These are phyloP conservation scores for Drosophila falleni DNA, from an alignment of 2,888 invertebrate genomes.

Conservation along the genomic window DNA sequence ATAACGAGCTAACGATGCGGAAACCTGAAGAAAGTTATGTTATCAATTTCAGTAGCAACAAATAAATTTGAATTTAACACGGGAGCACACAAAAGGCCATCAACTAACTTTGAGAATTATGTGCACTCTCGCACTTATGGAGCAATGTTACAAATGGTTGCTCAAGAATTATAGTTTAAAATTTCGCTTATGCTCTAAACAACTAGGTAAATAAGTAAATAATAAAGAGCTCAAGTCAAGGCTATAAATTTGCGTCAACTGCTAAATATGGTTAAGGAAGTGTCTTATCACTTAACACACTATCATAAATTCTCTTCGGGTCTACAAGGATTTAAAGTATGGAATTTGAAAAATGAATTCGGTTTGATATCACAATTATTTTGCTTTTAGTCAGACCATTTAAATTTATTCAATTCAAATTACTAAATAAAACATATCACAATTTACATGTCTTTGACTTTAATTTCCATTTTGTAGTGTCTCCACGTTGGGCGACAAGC, in stretches of 20 bases:
- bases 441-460: neutral
- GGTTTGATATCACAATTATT: neutral
- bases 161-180: conserved; percentile 31
- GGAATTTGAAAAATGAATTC: neutral
- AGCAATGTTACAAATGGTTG: conserved; percentile 13
- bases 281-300: conserved; percentile 1
- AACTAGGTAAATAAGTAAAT: conserved; percentile 6
- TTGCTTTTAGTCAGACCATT: neutral
- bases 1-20: conserved; percentile 85
- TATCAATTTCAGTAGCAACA: conserved; percentile 84
- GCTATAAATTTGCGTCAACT: conserved; percentile 28
- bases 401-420: neutral
- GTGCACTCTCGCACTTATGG: conserved; percentile 43
- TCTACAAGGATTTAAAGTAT: conserved; percentile 4
- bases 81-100: conserved; percentile 53
- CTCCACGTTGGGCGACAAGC: neutral
- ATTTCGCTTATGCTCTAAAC: conserved; percentile 11
- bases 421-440: neutral
- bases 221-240: conserved; percentile 23
- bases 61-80: conserved; percentile 85
- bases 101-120: conserved; percentile 50
- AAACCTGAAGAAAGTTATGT: conserved; percentile 85
- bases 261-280: conserved; percentile 9
- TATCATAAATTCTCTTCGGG: conserved; percentile 13
- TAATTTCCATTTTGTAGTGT: neutral